Conservation (phyloP, 2,113 vertebrate species). For the Tursiops truncatus region DNA sequence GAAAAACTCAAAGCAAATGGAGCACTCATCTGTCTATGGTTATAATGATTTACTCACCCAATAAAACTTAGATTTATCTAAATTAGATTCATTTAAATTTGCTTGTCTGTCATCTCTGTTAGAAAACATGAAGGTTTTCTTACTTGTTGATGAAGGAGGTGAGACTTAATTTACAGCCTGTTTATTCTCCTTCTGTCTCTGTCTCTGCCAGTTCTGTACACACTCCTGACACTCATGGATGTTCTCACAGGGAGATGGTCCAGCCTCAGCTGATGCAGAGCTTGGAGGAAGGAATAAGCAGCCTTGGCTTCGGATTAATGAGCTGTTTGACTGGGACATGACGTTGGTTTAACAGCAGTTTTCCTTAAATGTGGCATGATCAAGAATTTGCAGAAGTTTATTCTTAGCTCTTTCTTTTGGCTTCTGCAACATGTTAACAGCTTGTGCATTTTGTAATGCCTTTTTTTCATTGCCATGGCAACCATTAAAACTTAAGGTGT, state of each 20-base stretch:
- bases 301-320: not conserved
- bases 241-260: not conserved
- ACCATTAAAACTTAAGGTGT: conserved; percentile 86
- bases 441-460: conserved; percentile 87
- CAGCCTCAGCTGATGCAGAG: not conserved
- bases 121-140: conserved; percentile 66
- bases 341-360: conserved; percentile 71
- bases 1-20: conserved; percentile 37
- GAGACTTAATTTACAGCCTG: conserved; percentile 38
- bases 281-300: not conserved
- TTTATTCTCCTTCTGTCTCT: not conserved
- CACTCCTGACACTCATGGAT: not conserved
- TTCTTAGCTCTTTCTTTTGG: conserved; percentile 84
- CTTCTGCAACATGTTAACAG: conserved; percentile 85
- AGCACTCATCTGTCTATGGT: not conserved
- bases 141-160: conserved; percentile 54
- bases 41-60: conserved; percentile 56
- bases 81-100: conserved; percentile 66
- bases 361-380: conserved; percentile 64
- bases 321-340: conserved; percentile 64
- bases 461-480: conserved; percentile 85
- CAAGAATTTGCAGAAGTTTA: conserved; percentile 84
- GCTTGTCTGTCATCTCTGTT: conserved; percentile 53
- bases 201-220: not conserved
- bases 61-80: conserved; percentile 68